phyloP scores from a whole-genome alignment of 1,140 invertebrate species.

The Bombus soroeensis region DNA sequence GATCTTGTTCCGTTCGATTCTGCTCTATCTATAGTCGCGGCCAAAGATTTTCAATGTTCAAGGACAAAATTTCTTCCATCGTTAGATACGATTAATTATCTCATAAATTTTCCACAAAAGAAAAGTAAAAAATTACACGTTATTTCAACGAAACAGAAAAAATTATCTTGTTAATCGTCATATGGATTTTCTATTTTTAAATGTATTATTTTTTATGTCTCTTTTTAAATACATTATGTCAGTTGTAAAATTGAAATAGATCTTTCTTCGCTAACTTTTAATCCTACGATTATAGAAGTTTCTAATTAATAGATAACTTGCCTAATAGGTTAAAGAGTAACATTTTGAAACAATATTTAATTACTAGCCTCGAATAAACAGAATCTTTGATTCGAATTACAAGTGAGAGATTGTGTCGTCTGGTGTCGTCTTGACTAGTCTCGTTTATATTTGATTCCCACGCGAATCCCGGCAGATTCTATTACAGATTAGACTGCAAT shows the following conservation, averaged over 20 bases:
- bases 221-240: neutral
- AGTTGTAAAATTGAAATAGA: too few relatives aligned
- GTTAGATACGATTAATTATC: neutral
- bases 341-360: neutral
- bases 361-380: neutral
- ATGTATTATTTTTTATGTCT: neutral
- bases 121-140: too few relatives aligned
- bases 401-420: neutral
- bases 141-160: too few relatives aligned
- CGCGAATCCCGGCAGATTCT: constrained; percentile 64
- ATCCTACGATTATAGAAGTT: too few relatives aligned
- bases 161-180: too few relatives aligned
- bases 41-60: neutral
- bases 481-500: constrained; percentile 75
- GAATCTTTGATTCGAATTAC: neutral
- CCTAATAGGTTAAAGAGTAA: too few relatives aligned
- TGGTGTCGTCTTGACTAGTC: neutral
- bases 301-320: too few relatives aligned
- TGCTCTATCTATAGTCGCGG: neutral
- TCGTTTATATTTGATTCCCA: constrained; percentile 57
- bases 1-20: neutral
- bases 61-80: neutral
- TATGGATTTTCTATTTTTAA: too few relatives aligned
- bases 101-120: neutral
- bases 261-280: too few relatives aligned